A percentile compares a stretch with the other conserved stretches of the same genome.
These are phyloP conservation scores for Chloebia gouldiae DNA, from an alignment of 2,113 vertebrate species.

Conservation along the genomic window DNA sequence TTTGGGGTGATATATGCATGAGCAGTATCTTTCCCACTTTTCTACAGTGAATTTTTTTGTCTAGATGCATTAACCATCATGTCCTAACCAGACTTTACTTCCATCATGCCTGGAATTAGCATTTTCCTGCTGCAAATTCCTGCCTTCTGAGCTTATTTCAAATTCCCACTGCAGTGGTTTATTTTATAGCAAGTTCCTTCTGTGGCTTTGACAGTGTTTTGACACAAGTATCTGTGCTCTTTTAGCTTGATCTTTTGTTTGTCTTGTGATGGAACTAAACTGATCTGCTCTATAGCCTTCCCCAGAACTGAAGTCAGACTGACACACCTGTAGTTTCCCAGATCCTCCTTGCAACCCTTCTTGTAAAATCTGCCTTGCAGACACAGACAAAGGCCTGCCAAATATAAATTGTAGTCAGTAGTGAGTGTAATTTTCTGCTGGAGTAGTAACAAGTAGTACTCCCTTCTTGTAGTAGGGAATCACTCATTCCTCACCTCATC, in stretches of 20 bases:
- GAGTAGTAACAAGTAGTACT: background rate
- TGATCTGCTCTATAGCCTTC: background rate
- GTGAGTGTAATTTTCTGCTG: background rate
- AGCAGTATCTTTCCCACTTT: background rate
- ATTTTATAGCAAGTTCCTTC: background rate
- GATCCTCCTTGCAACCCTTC: background rate
- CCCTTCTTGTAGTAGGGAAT: background rate
- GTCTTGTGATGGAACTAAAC: background rate
- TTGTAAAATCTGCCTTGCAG: background rate
- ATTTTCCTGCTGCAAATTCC: background rate
- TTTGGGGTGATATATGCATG: background rate
- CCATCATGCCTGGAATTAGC: background rate
- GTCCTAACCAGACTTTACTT: background rate
- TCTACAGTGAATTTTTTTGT: background rate
- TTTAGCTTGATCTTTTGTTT: background rate
- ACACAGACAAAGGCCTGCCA: background rate
- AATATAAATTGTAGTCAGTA: background rate
- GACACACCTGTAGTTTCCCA: background rate
- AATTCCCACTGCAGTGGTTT: background rate
- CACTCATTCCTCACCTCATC: background rate
- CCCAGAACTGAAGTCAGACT: background rate
- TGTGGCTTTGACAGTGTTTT: background rate
- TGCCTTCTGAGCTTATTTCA: background rate
- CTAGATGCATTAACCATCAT: no score
- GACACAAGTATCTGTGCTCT: background rate